These are phyloP conservation scores for Cynodonichthys magdalenae DNA, from an alignment of 2,797 vertebrate species.

Conservation along the genomic window DNA sequence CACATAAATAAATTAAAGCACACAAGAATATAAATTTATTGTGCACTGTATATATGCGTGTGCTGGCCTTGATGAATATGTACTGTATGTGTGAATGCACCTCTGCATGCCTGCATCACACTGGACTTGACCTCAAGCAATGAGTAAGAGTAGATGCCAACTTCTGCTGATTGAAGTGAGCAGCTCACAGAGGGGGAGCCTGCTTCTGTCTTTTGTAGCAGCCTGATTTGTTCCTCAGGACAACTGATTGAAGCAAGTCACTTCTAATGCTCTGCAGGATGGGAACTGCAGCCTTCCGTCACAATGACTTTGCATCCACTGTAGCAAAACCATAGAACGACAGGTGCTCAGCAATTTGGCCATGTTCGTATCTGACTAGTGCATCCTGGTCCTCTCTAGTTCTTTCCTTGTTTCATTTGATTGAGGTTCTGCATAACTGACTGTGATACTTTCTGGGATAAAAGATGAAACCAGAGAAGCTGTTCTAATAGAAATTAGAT, in stretches of 20 bases:
- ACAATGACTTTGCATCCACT: conserved; percentile 15
- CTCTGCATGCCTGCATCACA: conserved; percentile 8
- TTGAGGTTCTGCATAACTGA: conserved; percentile 1
- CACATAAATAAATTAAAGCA: not conserved
- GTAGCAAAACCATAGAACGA: conserved; percentile 10
- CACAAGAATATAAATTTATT: not conserved
- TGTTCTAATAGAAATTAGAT: not conserved
- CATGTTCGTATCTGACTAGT: conserved; percentile 6
- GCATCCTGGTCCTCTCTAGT: not conserved
- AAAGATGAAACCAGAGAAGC: conserved; percentile 11
- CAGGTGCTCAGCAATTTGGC: conserved; percentile 20
- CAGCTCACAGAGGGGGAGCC: conserved; percentile 52
- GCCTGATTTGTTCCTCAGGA: conserved; percentile 41
- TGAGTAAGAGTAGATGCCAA: conserved; percentile 44
- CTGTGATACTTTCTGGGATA: not conserved
- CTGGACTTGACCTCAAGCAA: conserved; percentile 37
- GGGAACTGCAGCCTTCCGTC: conserved; percentile 12
- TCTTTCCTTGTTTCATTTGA: conserved; percentile 8
- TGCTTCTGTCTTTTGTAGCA: conserved; percentile 41
- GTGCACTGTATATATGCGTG: not conserved
- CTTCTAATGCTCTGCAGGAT: conserved; percentile 29
- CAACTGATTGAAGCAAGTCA: conserved; percentile 52
- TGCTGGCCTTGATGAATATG: not conserved
- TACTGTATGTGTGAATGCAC: not conserved
- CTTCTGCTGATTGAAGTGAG: conserved; percentile 58